These are phyloP conservation scores for Eledona agricola DNA, from an alignment of 2,888 invertebrate species.

Conservation along the genomic window DNA sequence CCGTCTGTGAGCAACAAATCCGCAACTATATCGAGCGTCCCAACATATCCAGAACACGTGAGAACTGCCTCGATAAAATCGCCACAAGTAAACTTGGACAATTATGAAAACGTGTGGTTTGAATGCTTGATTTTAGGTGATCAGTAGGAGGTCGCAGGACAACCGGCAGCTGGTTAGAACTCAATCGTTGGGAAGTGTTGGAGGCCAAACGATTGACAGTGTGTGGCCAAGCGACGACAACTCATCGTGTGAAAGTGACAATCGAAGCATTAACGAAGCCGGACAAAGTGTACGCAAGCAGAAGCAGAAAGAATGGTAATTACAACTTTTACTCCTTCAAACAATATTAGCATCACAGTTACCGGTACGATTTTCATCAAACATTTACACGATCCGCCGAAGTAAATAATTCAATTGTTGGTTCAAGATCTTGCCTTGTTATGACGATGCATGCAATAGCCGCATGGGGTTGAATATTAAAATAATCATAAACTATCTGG, in stretches of 20 bases:
- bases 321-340: conserved; percentile 4
- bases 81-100: conserved; percentile 54
- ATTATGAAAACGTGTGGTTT: too few species aligned
- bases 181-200: conserved; percentile 70
- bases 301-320: conserved; percentile 62
- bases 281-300: conserved; percentile 53
- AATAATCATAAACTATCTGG: too few species aligned
- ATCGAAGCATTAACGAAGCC: conserved; percentile 54
- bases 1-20: conserved; percentile 58
- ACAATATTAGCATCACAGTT: too few species aligned
- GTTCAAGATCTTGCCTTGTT: too few species aligned
- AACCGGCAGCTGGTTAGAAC: conserved; percentile 64
- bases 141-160: conserved; percentile 55
- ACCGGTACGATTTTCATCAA: too few species aligned
- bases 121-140: conserved; percentile 42
- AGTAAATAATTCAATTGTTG: too few species aligned
- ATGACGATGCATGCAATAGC: too few species aligned
- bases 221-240: conserved; percentile 62
- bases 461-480: too few species aligned
- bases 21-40: conserved; percentile 54
- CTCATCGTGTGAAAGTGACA: conserved; percentile 61
- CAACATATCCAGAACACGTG: conserved; percentile 52
- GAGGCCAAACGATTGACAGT: conserved; percentile 59
- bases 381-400: too few species aligned
- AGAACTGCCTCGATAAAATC: conserved; percentile 53